A percentile compares a stretch with the other conserved stretches of the same genome.
phyloP scores from a whole-genome alignment of 2,113 vertebrate genomes.

The Melierax canorus region DNA sequence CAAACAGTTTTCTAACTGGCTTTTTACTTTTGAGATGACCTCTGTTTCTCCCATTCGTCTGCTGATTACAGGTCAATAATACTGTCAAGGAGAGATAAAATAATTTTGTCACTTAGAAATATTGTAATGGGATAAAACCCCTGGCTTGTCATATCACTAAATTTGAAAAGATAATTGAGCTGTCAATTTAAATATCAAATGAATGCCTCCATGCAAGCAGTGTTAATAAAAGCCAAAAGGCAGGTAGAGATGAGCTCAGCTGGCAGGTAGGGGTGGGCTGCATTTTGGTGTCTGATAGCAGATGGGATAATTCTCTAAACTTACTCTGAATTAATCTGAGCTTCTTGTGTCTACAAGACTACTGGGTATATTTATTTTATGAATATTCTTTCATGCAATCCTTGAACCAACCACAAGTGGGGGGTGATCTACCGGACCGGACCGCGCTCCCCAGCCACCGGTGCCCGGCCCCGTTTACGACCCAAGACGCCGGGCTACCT shows the following conservation, averaged over 20 bases:
- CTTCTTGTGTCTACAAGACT: not conserved
- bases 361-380: not conserved
- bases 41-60: slow-evolving; percentile 39
- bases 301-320: not conserved
- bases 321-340: not conserved
- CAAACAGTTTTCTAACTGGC: slow-evolving; percentile 57
- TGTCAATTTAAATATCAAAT: slow-evolving; percentile 62
- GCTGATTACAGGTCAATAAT: slow-evolving; percentile 62
- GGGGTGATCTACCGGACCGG: not conserved
- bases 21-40: slow-evolving; percentile 56
- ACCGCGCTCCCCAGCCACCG: not conserved
- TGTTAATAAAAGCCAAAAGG: slow-evolving; percentile 18
- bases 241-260: slow-evolving; percentile 7
- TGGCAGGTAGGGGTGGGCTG: not conserved
- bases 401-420: not conserved
- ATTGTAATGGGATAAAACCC: slow-evolving; percentile 53
- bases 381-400: not conserved
- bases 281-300: not conserved
- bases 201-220: not conserved
- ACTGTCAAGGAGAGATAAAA: slow-evolving; percentile 56
- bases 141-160: slow-evolving; percentile 48
- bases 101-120: slow-evolving; percentile 67
- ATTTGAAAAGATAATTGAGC: slow-evolving; percentile 66
- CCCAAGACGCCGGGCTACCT: not conserved
- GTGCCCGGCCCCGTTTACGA: not conserved